A percentile compares a stretch with the other conserved stretches of the same genome.
phyloP scores from a whole-genome alignment of 2,888 invertebrate species.

The Troides aeacus region DNA sequence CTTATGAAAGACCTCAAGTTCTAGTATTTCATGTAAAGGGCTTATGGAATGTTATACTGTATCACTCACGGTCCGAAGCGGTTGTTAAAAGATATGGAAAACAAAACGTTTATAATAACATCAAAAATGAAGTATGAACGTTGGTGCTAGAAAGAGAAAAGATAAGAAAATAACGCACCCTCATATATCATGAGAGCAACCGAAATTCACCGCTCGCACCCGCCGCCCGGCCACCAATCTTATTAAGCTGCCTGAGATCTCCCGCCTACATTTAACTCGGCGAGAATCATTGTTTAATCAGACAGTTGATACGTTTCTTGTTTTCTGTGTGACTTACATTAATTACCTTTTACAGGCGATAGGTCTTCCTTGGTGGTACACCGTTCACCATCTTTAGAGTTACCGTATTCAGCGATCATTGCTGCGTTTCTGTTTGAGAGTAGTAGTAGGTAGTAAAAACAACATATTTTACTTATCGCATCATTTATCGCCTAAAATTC shows the following conservation, averaged over 20 bases:
- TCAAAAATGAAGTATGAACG: conserved; percentile 73
- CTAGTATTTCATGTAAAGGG: too few relatives aligned
- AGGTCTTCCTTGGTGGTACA: not conserved
- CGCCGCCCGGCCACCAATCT: conserved; percentile 67
- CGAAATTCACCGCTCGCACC: conserved; percentile 67
- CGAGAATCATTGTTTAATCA: conserved; percentile 32
- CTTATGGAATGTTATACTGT: conserved; percentile 36
- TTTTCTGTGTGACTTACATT: not conserved
- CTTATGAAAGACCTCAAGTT: conserved; percentile 23
- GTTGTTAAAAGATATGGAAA: conserved; percentile 72
- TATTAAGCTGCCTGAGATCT: conserved; percentile 63
- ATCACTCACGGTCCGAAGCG: conserved; percentile 62
- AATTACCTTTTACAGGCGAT: not conserved
- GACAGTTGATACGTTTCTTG: conserved; percentile 20
- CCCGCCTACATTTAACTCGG: conserved; percentile 71
- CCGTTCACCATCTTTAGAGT: not conserved
- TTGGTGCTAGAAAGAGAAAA: conserved; percentile 77
- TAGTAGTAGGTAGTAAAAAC: too few relatives aligned
- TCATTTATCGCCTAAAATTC: too few relatives aligned
- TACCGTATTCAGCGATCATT: too few relatives aligned
- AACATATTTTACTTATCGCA: too few relatives aligned
- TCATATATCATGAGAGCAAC: conserved; percentile 79
- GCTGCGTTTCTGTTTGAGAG: too few relatives aligned
- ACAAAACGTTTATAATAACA: conserved; percentile 75
- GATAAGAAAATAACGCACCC: conserved; percentile 79